Base-by-base conservation (phyloP, 2,888 invertebrate species). In the Scelioninae gen. 1 region DNA sequence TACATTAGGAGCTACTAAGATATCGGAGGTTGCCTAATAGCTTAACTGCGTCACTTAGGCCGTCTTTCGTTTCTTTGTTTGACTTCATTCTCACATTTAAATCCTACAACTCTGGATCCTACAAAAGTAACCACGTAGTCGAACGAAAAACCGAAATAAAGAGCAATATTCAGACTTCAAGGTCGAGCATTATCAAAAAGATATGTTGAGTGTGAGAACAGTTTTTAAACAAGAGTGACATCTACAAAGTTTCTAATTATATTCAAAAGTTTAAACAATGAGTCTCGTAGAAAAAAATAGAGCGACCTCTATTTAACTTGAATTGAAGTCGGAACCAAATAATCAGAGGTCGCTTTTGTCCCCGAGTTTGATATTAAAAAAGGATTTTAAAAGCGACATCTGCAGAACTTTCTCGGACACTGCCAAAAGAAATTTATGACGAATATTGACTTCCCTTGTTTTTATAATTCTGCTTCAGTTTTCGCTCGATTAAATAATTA, bases 351-450 rank as follows among this genome's bases (percentile, higher is more conserved):
- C 13, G 34, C 43, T 8, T 29, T 29, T n/a, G 40, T 60, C 9
- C 16, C 2, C n/a, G 49, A 16, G 23, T 66, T 43, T 15, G 51
- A 51, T 49, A 32, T 49, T 56, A 56, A 45, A 69, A 71, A 53
- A 72, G 63, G 23, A 38, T 31, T 32, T 56, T 56, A 51, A 32
- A 65, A 76, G 58, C 43, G 60, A 71, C 40, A 63, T 69, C 53
- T 69, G 63, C 62, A 71, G 43, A 49, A 69, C 62, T 69, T 71
- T 62, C 72, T 74, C 62, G 49, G 74, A 74, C 80, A 80, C 80
- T 80, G 80, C 68, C 68, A 80, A 80, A 80, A 80, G 80, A 60
- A 66, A 62, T 68, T 60, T 60, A 68, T 47, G 68, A 62, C 62
- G 34, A 78, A 58, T 78, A 80, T 80, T 80, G 80, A 80, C 80